Evolutionary conservation across 2,113 vertebrate genomes (phyloP).

Genomic region (Nematolebias whitei): DNA sequence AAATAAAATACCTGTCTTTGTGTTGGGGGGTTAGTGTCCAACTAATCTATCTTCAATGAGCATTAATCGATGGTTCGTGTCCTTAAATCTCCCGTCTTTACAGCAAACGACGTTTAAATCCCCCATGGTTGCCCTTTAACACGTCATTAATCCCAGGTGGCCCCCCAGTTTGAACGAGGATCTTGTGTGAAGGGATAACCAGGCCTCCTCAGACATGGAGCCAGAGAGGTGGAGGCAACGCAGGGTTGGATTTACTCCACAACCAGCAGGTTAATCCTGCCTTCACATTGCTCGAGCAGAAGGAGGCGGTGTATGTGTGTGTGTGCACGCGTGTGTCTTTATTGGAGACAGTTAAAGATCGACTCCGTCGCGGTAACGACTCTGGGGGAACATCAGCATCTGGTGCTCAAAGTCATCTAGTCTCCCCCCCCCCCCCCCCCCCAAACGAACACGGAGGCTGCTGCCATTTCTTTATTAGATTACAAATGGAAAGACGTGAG

Average conservation of each 20-base stretch:
- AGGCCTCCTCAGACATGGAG: slow-evolving; percentile 64
- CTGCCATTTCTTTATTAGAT: slow-evolving; percentile 71
- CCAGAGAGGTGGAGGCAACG: slow-evolving; percentile 51
- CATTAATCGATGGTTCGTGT: slow-evolving; percentile 63
- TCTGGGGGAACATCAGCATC: slow-evolving; percentile 74
- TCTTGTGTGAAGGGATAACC: slow-evolving; percentile 72
- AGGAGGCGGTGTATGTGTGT: slow-evolving; percentile 11
- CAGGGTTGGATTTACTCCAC: slow-evolving; percentile 57
- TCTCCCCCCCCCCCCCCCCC: no score
- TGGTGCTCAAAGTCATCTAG: slow-evolving; percentile 76
- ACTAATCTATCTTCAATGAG: slow-evolving; percentile 62
- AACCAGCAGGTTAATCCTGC: slow-evolving; percentile 73
- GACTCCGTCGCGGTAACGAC: slow-evolving; percentile 64
- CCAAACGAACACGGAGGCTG: slow-evolving; percentile 61
- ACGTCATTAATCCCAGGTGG: slow-evolving; percentile 70
- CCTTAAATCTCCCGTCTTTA: slow-evolving; percentile 72
- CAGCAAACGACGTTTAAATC: slow-evolving; percentile 66
- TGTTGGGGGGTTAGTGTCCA: slow-evolving; percentile 41
- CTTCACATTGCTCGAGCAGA: slow-evolving; percentile 41
- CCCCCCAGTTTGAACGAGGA: slow-evolving; percentile 61
- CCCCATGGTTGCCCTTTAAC: slow-evolving; percentile 67
- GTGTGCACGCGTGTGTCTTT: slow-evolving; percentile 42
- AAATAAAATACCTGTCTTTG: slow-evolving; percentile 32
- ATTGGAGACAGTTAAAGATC: slow-evolving; percentile 73
- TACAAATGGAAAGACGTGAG: slow-evolving; percentile 62